Conservation (phyloP, 2,888 invertebrate species). For the Argyresthia albistria region DNA sequence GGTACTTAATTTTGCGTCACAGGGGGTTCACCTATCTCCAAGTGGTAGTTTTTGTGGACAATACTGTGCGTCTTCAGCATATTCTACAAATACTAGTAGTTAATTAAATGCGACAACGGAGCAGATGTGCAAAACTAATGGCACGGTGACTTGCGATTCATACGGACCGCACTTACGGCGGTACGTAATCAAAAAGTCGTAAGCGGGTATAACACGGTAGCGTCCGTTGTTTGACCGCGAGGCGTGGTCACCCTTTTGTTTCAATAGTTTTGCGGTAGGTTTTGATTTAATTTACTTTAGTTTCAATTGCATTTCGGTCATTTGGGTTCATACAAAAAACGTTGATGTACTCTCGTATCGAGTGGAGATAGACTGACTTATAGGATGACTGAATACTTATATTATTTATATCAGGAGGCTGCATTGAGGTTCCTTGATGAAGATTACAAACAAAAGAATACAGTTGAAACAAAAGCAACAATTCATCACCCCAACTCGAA, state of each 20-base stretch:
- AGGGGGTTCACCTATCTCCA: too few species aligned
- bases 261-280: neutral
- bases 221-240: neutral
- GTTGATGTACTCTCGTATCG: too few species aligned
- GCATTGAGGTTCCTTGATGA: neutral
- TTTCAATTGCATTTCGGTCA: too few species aligned
- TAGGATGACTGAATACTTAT: neutral
- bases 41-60: too few species aligned
- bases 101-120: slow-evolving; percentile 18
- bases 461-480: slow-evolving; percentile 9
- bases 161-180: neutral
- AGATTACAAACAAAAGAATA: neutral
- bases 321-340: too few species aligned
- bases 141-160: slow-evolving; percentile 21
- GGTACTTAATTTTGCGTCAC: too few species aligned
- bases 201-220: neutral
- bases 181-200: neutral
- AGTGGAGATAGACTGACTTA: too few species aligned
- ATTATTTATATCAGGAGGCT: neutral
- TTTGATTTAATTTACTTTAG: slow-evolving; percentile 11
- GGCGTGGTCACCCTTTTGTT: slow-evolving; percentile 4
- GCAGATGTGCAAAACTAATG: slow-evolving; percentile 27
- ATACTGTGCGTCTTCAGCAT: too few species aligned
- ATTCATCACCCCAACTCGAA: too few species aligned
- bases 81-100: slow-evolving; percentile 6